phyloP scores from a whole-genome alignment of 1,140 invertebrate genomes.

The Temnothorax curvispinosus region DNA sequence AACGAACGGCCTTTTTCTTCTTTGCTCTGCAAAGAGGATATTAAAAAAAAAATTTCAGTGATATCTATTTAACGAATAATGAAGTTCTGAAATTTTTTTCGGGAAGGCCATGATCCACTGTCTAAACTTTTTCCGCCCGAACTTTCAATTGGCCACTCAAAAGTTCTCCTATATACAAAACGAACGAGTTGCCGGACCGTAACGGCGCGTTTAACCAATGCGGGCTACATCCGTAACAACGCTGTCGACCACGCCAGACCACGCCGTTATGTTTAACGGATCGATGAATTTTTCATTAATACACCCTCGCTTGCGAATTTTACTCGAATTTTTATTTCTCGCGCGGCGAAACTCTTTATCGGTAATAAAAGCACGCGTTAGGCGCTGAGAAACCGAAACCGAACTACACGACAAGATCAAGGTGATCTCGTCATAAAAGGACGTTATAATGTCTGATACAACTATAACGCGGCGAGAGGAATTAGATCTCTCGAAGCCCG shows the following conservation, averaged over 20 bases:
- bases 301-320: not conserved
- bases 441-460: not conserved
- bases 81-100: not conserved
- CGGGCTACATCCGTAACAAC: not conserved
- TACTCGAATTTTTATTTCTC: slow-evolving; percentile 8
- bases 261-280: not conserved
- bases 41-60: not conserved
- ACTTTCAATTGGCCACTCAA: not conserved
- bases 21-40: not conserved
- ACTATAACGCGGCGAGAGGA: too few species aligned
- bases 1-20: not conserved
- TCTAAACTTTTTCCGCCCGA: not conserved
- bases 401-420: not conserved
- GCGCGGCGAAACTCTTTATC: not conserved
- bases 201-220: not conserved
- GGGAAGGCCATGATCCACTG: not conserved
- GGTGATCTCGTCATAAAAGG: not conserved
- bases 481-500: too few species aligned
- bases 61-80: slow-evolving; percentile 4
- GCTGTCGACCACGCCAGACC: not conserved
- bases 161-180: not conserved
- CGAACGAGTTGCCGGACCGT: not conserved
- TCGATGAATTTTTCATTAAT: slow-evolving; percentile 53
- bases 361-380: not conserved
- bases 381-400: not conserved